phyloP scores from a whole-genome alignment of 2,113 vertebrate species.

The Lates calcarifer region DNA sequence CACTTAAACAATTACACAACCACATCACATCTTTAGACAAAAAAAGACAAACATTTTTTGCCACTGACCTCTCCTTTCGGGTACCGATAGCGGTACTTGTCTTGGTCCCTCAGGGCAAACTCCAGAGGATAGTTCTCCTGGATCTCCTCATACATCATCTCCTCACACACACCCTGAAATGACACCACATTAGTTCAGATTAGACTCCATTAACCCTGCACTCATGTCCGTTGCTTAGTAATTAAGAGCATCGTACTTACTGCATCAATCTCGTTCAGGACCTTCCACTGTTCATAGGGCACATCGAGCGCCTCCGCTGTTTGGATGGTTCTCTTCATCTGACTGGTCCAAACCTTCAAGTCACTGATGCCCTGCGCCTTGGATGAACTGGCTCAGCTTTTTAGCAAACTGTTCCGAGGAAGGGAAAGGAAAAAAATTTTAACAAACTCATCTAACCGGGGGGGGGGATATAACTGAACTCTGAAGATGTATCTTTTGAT shows the following conservation, averaged over 20 bases:
- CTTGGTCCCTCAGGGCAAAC: constrained; percentile 97
- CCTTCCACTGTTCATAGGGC: constrained; percentile 99
- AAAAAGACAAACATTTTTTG: no score
- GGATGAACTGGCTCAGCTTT: constrained; percentile 91
- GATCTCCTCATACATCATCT: constrained; percentile 98
- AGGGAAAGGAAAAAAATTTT: neutral
- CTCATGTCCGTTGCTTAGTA: neutral
- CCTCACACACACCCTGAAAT: constrained; percentile 95
- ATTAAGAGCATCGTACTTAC: constrained; percentile 76
- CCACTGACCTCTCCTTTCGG: constrained; percentile 96
- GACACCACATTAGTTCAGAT: constrained; percentile 48
- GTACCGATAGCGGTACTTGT: constrained; percentile 98
- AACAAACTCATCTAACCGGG: neutral
- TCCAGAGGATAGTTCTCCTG: constrained; percentile 93
- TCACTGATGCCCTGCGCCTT: constrained; percentile 93
- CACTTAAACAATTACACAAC: neutral
- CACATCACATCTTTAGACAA: neutral
- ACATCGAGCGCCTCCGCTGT: constrained; percentile 93
- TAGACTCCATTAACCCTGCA: neutral
- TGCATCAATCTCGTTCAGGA: constrained; percentile 97
- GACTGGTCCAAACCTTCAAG: constrained; percentile 99
- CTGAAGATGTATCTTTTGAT: neutral
- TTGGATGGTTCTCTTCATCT: constrained; percentile 99
- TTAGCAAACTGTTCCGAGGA: constrained; percentile 91
- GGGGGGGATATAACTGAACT: neutral